These are phyloP conservation scores for Indicator indicator DNA, from an alignment of 2,113 vertebrate genomes.

Conservation along the genomic window DNA sequence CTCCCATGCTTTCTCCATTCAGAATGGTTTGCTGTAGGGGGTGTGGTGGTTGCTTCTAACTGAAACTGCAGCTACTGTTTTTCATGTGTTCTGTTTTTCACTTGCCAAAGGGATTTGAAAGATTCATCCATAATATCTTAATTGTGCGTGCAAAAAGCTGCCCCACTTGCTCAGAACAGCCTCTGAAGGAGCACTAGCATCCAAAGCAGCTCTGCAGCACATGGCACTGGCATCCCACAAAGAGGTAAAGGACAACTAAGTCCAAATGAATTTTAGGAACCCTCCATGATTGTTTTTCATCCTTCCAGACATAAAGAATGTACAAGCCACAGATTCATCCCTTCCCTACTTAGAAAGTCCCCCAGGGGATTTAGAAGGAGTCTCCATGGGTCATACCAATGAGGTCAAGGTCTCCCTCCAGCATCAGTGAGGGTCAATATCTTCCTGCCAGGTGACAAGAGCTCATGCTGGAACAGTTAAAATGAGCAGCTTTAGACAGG, in stretches of 20 bases:
- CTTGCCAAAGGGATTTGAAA: background rate
- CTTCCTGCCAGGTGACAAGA: slow-evolving; percentile 46
- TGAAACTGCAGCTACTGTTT: background rate
- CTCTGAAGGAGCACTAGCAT: background rate
- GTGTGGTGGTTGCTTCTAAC: background rate
- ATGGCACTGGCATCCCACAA: background rate
- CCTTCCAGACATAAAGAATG: slow-evolving; percentile 56
- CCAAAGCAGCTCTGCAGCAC: background rate
- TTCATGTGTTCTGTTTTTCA: background rate
- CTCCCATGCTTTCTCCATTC: background rate
- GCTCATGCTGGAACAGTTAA: slow-evolving; percentile 1
- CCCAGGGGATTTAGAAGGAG: slow-evolving; percentile 56
- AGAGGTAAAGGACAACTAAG: slow-evolving; percentile 28
- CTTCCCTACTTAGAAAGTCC: slow-evolving; percentile 54
- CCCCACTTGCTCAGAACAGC: background rate
- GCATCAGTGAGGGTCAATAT: slow-evolving; percentile 13
- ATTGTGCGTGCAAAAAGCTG: background rate
- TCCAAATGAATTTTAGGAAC: slow-evolving; percentile 40
- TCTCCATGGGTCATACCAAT: slow-evolving; percentile 6
- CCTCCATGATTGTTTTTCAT: background rate
- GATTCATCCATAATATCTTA: background rate
- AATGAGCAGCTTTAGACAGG: slow-evolving; percentile 4
- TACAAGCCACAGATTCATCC: background rate
- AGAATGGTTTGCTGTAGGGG: background rate
- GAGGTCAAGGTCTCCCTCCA: slow-evolving; percentile 49